These are phyloP conservation scores for Thalassophryne amazonica DNA, from an alignment of 2,797 vertebrate genomes.

Conservation along the genomic window DNA sequence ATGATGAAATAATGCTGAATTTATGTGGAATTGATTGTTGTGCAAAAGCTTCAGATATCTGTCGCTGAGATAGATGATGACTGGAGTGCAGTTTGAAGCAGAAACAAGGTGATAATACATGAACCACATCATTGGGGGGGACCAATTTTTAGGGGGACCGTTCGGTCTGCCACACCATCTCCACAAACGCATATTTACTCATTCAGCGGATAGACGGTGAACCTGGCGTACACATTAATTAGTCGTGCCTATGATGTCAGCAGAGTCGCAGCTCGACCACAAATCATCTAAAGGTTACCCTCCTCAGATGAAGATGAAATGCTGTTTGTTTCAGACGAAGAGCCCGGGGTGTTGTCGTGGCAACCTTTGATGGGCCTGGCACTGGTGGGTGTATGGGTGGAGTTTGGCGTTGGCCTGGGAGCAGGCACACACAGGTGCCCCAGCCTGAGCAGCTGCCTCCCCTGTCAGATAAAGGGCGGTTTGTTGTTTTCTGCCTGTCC, in stretches of 20 bases:
- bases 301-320: constrained; percentile 67
- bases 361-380: constrained; percentile 67
- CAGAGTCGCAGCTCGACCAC: constrained; percentile 30
- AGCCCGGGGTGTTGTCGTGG: constrained; percentile 59
- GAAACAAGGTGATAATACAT: too few relatives aligned
- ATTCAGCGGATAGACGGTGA: constrained; percentile 19
- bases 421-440: constrained; percentile 75
- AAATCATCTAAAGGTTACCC: constrained; percentile 67
- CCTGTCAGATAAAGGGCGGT: constrained; percentile 69
- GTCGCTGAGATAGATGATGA: too few relatives aligned
- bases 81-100: too few relatives aligned
- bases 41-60: too few relatives aligned
- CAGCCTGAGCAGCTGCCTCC: constrained; percentile 68
- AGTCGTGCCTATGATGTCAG: constrained; percentile 23
- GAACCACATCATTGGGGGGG: too few relatives aligned
- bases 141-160: too few relatives aligned
- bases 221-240: constrained; percentile 32
- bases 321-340: constrained; percentile 67
- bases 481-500: constrained; percentile 61
- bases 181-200: constrained; percentile 16
- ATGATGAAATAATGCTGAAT: too few relatives aligned
- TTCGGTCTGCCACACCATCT: too few relatives aligned
- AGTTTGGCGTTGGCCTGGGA: constrained; percentile 64
- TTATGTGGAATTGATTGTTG: too few relatives aligned
- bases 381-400: constrained; percentile 50